Evolutionary conservation across 2,113 vertebrate species (phyloP), one percentile per base, ranked within the genome.

Genomic region (Notothenia rossii): DNA sequence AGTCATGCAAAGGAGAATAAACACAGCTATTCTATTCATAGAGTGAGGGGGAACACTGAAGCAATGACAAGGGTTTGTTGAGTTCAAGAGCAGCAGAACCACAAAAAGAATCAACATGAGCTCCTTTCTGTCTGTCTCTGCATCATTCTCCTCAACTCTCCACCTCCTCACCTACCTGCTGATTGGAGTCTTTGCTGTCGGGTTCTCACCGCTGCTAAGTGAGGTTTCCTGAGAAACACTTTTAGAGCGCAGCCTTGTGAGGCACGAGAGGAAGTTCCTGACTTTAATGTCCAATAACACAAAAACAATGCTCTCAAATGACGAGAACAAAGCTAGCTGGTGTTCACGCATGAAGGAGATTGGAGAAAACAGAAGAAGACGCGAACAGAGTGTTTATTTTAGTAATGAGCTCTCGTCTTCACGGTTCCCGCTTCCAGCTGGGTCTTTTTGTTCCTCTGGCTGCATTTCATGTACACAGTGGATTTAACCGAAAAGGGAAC

Each of bases 391-490:
- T 86, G 72, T 88, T 89, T 89, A 87, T 88, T 88, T 88, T 86
- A 72, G 82, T 88, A 89, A 92, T 86, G 86, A 87, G 82, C 86
- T 83, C 73, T 82, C 67, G 76, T 81, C 76, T 84, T 85, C 73
- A 77, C 20, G 5, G 45, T 84, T 81, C 81, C 64, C 6, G 15
- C 82, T 68, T 85, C 83, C 86, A 90, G 76, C 87, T 75, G 77
- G 43, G 61, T 82, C 70, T 76, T 83, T 88, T 74, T 83, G 40
- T 87, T 85, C 76, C 56, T 74, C 68, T 58, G 66, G 79, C 72
- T 83, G 36, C 49, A 7, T 76, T 77, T 76, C 72, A 72, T 77
- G 65, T 54, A 58, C 67, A 76, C 33, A 49, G 36, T 62, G 72
- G 60, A 77, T 88, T 84, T 76, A 75, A 83, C 46, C 36, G 4